Conservation (phyloP, 2,888 invertebrate species). For the Drosophila emarginata region DNA sequence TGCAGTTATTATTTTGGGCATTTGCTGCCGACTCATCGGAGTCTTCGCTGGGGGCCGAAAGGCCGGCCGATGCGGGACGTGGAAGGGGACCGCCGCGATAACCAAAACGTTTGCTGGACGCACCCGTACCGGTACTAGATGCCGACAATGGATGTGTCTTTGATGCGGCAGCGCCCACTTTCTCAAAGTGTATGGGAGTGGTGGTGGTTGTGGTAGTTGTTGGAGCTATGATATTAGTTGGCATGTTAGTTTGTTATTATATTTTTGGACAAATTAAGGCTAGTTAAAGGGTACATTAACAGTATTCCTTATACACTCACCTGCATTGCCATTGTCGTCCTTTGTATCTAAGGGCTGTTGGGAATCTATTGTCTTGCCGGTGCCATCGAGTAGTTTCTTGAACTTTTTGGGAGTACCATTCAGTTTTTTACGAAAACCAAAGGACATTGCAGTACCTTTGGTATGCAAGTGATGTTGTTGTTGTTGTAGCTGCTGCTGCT, state of each 20-base stretch:
- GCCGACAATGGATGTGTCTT: slow-evolving; percentile 15
- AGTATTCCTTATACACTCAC: slow-evolving; percentile 60
- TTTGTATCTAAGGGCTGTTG: slow-evolving; percentile 55
- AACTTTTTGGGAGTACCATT: slow-evolving; percentile 83
- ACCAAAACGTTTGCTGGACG: slow-evolving; percentile 88
- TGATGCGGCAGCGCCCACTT: slow-evolving; percentile 78
- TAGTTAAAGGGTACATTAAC: slow-evolving; percentile 47
- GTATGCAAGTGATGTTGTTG: slow-evolving; percentile 72
- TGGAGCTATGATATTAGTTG: slow-evolving; percentile 18
- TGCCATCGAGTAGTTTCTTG: slow-evolving; percentile 73
- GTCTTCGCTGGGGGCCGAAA: slow-evolving; percentile 83
- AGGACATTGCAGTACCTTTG: slow-evolving; percentile 90
- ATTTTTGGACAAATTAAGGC: slow-evolving; percentile 44
- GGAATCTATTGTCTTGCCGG: slow-evolving; percentile 45
- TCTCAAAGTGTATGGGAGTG: slow-evolving; percentile 76
- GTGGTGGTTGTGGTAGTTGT: slow-evolving; percentile 35
- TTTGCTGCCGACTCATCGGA: slow-evolving; percentile 46
- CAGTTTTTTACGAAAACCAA: slow-evolving; percentile 90
- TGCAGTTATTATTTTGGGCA: slow-evolving; percentile 62
- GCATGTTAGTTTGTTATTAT: slow-evolving; percentile 41
- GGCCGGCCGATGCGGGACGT: slow-evolving; percentile 84
- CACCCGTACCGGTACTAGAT: slow-evolving; percentile 82
- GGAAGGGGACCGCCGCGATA: slow-evolving; percentile 85
- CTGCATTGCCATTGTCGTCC: slow-evolving; percentile 82
- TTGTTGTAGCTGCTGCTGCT: slow-evolving; percentile 40